A percentile compares a stretch with the other conserved stretches of the same genome.
Evolutionary conservation across 1,140 invertebrate species (phyloP).

Genomic region (Patella vulgata): DNA sequence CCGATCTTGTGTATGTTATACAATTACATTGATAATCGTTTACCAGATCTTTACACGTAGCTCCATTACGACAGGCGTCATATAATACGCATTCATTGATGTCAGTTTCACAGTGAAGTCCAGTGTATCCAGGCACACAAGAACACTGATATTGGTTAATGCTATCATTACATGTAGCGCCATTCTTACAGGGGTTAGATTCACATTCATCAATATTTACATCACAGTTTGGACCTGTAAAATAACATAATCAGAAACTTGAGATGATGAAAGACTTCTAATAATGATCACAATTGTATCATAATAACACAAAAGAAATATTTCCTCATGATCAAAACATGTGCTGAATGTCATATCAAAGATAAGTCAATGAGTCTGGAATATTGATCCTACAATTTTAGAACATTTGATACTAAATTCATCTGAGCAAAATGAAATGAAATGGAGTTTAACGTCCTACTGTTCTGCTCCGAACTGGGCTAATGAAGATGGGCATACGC

Average conservation of each 20-base stretch:
- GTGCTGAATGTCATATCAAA: too few species aligned
- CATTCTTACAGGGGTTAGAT: conserved; percentile 87
- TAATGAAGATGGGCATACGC: too few species aligned
- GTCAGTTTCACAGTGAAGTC: conserved; percentile 40
- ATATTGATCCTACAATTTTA: too few species aligned
- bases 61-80: conserved; percentile 81
- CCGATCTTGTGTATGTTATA: conserved; percentile 49
- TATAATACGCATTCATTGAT: conserved; percentile 48
- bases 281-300: too few species aligned
- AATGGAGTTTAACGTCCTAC: too few species aligned
- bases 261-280: too few species aligned
- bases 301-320: too few species aligned
- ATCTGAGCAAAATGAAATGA: too few species aligned
- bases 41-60: conserved; percentile 60
- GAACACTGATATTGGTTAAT: conserved; percentile 52
- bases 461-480: too few species aligned
- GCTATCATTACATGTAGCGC: conserved; percentile 85
- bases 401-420: too few species aligned
- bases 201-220: conserved; percentile 93
- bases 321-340: too few species aligned
- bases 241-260: neutral
- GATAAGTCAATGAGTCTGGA: too few species aligned
- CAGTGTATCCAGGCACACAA: conserved; percentile 71
- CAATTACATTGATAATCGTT: conserved; percentile 56
- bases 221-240: conserved; percentile 74